A percentile compares a stretch with the other conserved stretches of the same genome.
Conservation (phyloP, 37 sponge, comb jelly and placozoan genomes). For the Crambe crambe region DNA sequence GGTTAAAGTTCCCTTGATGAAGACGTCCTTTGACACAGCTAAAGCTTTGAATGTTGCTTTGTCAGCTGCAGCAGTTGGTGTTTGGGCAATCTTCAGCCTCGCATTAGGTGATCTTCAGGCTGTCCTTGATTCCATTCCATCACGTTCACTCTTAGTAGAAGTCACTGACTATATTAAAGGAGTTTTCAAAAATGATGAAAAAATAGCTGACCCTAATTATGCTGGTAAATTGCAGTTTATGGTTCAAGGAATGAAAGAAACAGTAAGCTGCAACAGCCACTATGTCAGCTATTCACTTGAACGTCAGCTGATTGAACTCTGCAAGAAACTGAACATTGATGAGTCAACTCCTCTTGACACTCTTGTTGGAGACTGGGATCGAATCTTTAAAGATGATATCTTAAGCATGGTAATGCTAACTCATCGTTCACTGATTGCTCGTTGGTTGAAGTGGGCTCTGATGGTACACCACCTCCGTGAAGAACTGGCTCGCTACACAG, state of each 20-base stretch:
- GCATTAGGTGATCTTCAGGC: slow-evolving; percentile 30
- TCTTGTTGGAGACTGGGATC: slow-evolving; percentile 34
- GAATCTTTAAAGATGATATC: slow-evolving; percentile 46
- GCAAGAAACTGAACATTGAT: slow-evolving; percentile 21
- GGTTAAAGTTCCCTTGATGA: slow-evolving; percentile 48
- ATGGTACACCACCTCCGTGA: slow-evolving; percentile 59
- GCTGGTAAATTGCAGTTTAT: slow-evolving; percentile 63
- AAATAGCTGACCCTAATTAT: slow-evolving; percentile 17
- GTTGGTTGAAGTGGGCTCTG: slow-evolving; percentile 71
- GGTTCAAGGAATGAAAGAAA: slow-evolving; percentile 41
- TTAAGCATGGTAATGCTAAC: slow-evolving; percentile 20
- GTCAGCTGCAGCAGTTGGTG: slow-evolving; percentile 49
- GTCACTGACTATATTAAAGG: slow-evolving; percentile 43
- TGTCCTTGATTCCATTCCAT: slow-evolving; percentile 9
- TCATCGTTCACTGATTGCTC: slow-evolving; percentile 52
- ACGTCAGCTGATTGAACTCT: slow-evolving; percentile 59
- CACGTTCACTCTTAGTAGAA: slow-evolving; percentile 23
- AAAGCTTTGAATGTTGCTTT: background rate
- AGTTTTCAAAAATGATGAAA: slow-evolving; percentile 1
- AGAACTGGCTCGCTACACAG: slow-evolving; percentile 56
- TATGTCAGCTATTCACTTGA: slow-evolving; percentile 72
- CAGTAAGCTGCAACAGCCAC: slow-evolving; percentile 55
- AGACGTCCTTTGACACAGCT: slow-evolving; percentile 48
- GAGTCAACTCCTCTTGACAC: slow-evolving; percentile 6
- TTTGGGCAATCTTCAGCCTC: slow-evolving; percentile 63